Evolutionary conservation across 1,140 invertebrate species (phyloP), one percentile per base, ranked within the genome.

Genomic region (Listronotus oregonensis): DNA sequence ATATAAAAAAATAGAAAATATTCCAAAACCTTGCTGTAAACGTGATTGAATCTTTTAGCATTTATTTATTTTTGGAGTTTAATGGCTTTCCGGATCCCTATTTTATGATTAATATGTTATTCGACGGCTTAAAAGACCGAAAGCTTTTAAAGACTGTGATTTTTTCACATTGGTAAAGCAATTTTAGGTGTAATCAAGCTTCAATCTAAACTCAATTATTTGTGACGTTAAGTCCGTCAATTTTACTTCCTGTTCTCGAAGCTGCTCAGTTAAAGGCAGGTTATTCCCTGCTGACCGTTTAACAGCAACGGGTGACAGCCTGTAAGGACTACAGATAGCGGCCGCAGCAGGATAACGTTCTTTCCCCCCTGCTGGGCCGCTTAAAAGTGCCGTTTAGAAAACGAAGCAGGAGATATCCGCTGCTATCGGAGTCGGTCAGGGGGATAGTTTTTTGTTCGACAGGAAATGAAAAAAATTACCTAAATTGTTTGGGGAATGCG

Each of bases 261-360:
- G 40, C 54, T 57, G 43, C 54, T 57, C 43, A 57, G 54, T 57
- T 57, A 42, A 14, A 57, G 54, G 54, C 57, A 60, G 57, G 57
- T 60, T 60, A 60, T 60, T 60, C 57, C 57, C 57, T 47, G 42
- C 57, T 60, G 57, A 60, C 57, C 57, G 15, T 60, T 60, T 60
- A 60, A 50, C 57, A 60, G 46, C 14, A 60, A 60, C 47, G 57
- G 47, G 47, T 40, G 57, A 60, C 57, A 50, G 57, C 44, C 57
- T 47, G 57, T 43, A 44, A 57, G 46, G 47, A 60, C 57, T 60
- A 60, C 57, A 60, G 57, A 60, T 60, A 60, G 57, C 44, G 47
- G 44, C 47, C 44, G 44, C 57, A 50, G 57, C 43, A 60, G 57
- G 57, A 60, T 43, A 57, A 57, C 39, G 54, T 57, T 57, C 42